Conservation (phyloP, 2,113 vertebrate species). For the Lethenteron reissneri region DNA sequence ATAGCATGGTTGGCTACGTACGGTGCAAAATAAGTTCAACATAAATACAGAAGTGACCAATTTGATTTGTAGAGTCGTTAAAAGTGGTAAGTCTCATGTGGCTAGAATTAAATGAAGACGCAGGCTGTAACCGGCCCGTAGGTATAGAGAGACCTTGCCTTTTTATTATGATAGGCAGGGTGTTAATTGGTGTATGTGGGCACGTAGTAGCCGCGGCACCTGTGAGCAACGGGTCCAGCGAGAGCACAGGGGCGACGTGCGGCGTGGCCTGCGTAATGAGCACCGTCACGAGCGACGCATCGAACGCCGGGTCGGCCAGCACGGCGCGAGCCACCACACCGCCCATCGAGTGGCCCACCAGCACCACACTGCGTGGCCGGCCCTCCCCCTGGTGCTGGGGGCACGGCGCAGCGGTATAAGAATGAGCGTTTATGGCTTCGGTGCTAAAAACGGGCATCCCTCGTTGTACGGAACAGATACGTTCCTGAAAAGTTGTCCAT, state of each 20-base stretch:
- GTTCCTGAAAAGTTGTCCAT: too few species aligned
- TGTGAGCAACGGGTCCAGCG: constrained; percentile 51
- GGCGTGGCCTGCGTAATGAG: constrained; percentile 89
- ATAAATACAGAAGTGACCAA: not conserved
- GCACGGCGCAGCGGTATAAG: too few species aligned
- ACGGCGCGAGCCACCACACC: constrained; percentile 74
- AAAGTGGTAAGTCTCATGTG: not conserved
- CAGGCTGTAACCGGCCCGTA: not conserved
- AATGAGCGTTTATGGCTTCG: too few species aligned
- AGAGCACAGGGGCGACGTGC: constrained; percentile 65
- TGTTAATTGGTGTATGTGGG: not conserved
- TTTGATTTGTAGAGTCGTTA: not conserved
- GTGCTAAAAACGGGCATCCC: too few species aligned
- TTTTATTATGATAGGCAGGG: not conserved
- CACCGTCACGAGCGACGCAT: constrained; percentile 49
- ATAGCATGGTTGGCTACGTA: too few species aligned
- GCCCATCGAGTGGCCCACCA: constrained; percentile 96
- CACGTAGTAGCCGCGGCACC: constrained; percentile 25
- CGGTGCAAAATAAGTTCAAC: too few species aligned
- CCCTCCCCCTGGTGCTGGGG: constrained; percentile 15
- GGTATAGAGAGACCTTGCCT: not conserved
- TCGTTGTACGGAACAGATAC: too few species aligned
- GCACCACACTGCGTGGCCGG: constrained; percentile 48
- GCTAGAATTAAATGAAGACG: not conserved
- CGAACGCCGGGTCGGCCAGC: constrained; percentile 65